These are phyloP conservation scores for Rhogogaster chlorosoma DNA, from an alignment of 2,888 invertebrate genomes.

Conservation along the genomic window DNA sequence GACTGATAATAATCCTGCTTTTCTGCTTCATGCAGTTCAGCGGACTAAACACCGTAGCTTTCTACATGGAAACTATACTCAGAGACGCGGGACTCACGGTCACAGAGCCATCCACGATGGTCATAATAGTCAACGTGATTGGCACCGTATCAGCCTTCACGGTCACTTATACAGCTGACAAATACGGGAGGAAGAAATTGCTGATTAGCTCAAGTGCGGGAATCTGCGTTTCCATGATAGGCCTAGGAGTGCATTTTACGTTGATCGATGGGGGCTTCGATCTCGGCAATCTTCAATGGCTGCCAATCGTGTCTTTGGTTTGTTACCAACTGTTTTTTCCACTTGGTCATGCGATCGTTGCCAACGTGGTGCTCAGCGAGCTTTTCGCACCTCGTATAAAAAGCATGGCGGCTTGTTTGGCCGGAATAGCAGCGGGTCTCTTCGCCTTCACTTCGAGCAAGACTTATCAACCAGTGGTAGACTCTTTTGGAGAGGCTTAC, in stretches of 20 bases:
- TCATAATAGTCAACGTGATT: conserved; percentile 65
- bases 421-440: conserved; percentile 62
- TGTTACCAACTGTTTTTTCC: conserved; percentile 54
- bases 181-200: conserved; percentile 68
- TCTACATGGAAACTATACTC: conserved; percentile 72
- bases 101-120: conserved; percentile 65
- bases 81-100: conserved; percentile 62
- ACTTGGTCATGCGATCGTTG: conserved; percentile 62
- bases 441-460: conserved; percentile 66
- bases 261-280: conserved; percentile 58
- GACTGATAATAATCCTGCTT: conserved; percentile 57
- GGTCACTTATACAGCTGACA: conserved; percentile 69
- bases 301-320: conserved; percentile 63
- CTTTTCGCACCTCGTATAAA: conserved; percentile 68
- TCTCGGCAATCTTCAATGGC: conserved; percentile 61
- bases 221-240: conserved; percentile 59
- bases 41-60: conserved; percentile 63
- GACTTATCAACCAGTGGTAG: conserved; percentile 67
- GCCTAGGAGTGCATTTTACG: conserved; percentile 63
- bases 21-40: conserved; percentile 66
- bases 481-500: conserved; percentile 61
- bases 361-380: conserved; percentile 67
- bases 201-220: conserved; percentile 65
- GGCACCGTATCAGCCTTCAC: conserved; percentile 62
- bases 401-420: conserved; percentile 64